A percentile compares a stretch with the other conserved stretches of the same genome.
Evolutionary conservation across 2,113 vertebrate genomes (phyloP).

Genomic region (Heliornis fulica): DNA sequence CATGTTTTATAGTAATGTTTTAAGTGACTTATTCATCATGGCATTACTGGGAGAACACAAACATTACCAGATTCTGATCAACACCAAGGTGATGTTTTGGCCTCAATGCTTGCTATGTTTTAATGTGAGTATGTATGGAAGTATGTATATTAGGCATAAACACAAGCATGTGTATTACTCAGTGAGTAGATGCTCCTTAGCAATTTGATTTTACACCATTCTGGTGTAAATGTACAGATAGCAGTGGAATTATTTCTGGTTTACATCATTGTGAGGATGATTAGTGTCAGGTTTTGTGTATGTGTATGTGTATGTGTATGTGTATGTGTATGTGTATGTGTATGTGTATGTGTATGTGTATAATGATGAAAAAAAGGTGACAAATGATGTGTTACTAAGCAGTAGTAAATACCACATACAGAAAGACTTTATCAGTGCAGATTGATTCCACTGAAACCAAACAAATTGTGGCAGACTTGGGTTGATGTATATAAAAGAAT

Average conservation of each 20-base stretch:
- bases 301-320: too few relatives aligned
- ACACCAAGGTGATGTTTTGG: not conserved
- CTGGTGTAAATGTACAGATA: not conserved
- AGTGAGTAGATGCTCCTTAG: not conserved
- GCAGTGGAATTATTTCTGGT: not conserved
- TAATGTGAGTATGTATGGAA: rapidly evolving
- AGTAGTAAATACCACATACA: not conserved
- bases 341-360: too few relatives aligned
- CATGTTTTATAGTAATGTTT: not conserved
- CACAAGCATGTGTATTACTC: not conserved
- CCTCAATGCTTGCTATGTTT: not conserved
- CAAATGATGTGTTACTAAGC: not conserved
- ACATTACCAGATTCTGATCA: not conserved
- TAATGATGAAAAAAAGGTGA: not conserved
- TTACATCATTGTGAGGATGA: not conserved
- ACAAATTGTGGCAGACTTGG: not conserved
- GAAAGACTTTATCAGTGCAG: not conserved
- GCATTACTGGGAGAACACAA: not conserved
- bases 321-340: too few relatives aligned
- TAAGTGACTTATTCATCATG: not conserved
- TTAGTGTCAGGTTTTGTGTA: not conserved
- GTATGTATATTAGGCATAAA: not conserved
- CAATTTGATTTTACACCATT: not conserved
- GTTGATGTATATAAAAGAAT: not conserved
- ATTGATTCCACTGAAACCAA: not conserved